A percentile compares a stretch with the other conserved stretches of the same genome.
Conservation (phyloP, 1,140 invertebrate genomes). For the Stegodyphus dumicola region DNA sequence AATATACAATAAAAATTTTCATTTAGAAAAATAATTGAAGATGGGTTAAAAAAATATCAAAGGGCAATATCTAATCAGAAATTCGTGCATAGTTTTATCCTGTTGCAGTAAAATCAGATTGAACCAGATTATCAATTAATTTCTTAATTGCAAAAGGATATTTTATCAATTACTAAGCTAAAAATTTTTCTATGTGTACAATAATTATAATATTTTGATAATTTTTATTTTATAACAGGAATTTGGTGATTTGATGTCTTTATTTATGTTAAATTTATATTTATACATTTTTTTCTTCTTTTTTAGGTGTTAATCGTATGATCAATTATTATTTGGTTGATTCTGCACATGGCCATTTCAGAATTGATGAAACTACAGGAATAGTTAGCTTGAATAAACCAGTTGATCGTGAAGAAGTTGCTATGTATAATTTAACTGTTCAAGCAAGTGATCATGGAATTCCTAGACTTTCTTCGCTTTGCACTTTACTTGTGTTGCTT, state of each 20-base stretch:
- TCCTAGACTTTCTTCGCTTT: conserved; percentile 75
- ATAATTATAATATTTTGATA: not conserved
- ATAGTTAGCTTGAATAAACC: conserved; percentile 84
- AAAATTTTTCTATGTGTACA: not conserved
- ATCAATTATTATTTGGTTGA: conserved; percentile 84
- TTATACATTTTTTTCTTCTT: conserved; percentile 36
- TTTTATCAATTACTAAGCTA: not conserved
- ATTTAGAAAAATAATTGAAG: no score
- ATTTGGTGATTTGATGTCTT: not conserved
- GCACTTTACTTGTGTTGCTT: conserved; percentile 75
- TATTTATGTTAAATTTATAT: not conserved
- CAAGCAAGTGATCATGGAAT: conserved; percentile 82
- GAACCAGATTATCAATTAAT: no score
- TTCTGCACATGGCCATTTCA: conserved; percentile 75
- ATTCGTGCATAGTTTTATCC: no score
- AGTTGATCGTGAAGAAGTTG: conserved; percentile 86
- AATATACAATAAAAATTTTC: no score
- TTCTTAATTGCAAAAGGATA: no score
- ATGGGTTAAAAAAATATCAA: no score
- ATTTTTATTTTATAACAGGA: not conserved
- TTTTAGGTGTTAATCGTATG: conserved; percentile 81
- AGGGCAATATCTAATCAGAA: no score
- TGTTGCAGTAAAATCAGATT: no score
- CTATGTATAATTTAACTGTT: conserved; percentile 86
- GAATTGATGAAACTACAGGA: conserved; percentile 81